Conservation (phyloP, 1,140 invertebrate genomes). For the Adoxophyes honmai region DNA sequence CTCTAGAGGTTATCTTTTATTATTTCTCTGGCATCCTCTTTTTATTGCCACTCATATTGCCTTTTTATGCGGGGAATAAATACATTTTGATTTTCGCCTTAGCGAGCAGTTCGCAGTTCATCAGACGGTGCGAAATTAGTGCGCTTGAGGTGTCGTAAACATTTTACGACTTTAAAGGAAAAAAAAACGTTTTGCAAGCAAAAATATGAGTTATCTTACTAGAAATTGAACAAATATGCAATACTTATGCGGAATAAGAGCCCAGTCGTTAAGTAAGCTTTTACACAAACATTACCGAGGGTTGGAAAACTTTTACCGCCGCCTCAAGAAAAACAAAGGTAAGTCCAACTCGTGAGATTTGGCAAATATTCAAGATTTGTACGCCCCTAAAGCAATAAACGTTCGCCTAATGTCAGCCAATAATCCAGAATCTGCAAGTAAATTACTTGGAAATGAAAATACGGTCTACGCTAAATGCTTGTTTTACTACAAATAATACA, state of each 20-base stretch:
- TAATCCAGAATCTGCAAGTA: neutral
- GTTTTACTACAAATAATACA: neutral
- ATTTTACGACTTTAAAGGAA: conserved; percentile 22
- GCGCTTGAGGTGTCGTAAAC: conserved; percentile 51
- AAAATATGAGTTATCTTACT: neutral
- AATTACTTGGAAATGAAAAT: neutral
- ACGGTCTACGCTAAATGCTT: neutral
- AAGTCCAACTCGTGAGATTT: conserved; percentile 55
- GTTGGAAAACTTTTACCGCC: conserved; percentile 53
- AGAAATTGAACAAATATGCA: neutral
- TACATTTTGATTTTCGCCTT: conserved; percentile 73
- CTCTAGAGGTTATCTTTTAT: conserved; percentile 73
- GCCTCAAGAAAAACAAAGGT: conserved; percentile 63
- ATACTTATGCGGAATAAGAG: conserved; percentile 24
- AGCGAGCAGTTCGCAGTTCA: conserved; percentile 48
- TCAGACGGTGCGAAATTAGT: conserved; percentile 56
- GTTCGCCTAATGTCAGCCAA: conserved; percentile 7
- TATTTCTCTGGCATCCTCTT: conserved; percentile 73
- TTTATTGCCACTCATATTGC: conserved; percentile 76
- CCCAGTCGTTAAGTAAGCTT: conserved; percentile 51
- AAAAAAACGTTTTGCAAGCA: conserved; percentile 16
- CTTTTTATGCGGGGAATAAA: conserved; percentile 74
- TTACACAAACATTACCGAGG: conserved; percentile 51
- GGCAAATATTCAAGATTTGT: conserved; percentile 43
- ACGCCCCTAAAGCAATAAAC: conserved; percentile 20